phyloP scores from a whole-genome alignment of 2,113 vertebrate genomes.

The Paradisaea rubra region DNA sequence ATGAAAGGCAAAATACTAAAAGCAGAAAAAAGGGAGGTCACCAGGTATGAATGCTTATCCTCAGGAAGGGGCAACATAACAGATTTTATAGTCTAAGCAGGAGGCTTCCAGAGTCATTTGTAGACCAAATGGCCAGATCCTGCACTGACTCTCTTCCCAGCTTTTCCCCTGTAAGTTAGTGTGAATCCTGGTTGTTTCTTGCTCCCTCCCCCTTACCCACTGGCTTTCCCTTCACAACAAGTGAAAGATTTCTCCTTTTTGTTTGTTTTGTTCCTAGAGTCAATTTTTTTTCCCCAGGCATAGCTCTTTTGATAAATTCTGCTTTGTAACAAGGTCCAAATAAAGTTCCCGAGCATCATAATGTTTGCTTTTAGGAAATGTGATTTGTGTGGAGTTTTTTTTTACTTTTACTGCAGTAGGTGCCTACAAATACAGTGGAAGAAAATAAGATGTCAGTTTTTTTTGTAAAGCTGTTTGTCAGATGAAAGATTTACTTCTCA shows the following conservation, averaged over 20 bases:
- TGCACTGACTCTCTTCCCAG: neutral
- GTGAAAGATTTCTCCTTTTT: neutral
- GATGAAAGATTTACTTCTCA: neutral
- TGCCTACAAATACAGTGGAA: neutral
- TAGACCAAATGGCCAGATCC: neutral
- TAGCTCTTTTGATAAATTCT: neutral
- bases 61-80: neutral
- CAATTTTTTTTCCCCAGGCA: neutral
- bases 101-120: neutral
- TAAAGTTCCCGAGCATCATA: neutral
- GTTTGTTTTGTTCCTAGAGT: neutral
- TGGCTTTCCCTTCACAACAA: neutral
- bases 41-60: neutral
- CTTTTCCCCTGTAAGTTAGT: neutral
- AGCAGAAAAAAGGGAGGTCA: neutral
- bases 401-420: neutral
- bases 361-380: neutral
- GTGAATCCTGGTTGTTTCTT: neutral
- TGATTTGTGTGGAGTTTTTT: neutral
- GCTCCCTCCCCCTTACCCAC: fast-evolving
- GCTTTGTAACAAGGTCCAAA: neutral
- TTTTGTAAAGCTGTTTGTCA: neutral
- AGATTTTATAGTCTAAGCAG: neutral
- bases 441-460: neutral
- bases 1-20: neutral